A percentile compares a stretch with the other conserved stretches of the same genome.
These are phyloP conservation scores for Tenrec ecaudatus DNA, from an alignment of 2,113 vertebrate genomes.

Conservation along the genomic window DNA sequence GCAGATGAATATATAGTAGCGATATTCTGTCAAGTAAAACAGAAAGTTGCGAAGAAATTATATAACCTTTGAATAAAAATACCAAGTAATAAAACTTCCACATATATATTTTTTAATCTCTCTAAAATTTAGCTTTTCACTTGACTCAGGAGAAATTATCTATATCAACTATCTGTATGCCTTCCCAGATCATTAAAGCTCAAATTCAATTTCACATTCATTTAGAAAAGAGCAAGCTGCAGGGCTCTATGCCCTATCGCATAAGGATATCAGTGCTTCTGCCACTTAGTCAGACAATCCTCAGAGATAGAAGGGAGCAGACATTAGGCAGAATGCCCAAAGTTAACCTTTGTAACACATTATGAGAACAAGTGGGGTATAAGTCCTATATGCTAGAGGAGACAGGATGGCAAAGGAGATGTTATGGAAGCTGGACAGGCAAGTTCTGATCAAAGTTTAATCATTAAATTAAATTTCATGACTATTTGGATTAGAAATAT, in stretches of 20 bases:
- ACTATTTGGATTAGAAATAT: not conserved
- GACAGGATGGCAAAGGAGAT: slow-evolving; percentile 1
- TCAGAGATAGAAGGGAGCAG: not conserved
- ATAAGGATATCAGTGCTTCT: slow-evolving; percentile 43
- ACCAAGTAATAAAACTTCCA: not conserved
- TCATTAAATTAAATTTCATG: slow-evolving; percentile 4
- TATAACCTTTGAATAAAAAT: slow-evolving; percentile 27
- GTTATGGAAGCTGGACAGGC: not conserved
- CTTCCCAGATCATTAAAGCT: slow-evolving; percentile 36
- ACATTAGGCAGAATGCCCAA: slow-evolving; percentile 1
- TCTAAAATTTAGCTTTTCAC: not conserved
- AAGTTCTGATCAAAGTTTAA: not conserved
- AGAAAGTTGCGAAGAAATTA: not conserved
- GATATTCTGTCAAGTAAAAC: no score
- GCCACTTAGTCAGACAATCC: slow-evolving; percentile 17
- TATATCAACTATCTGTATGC: slow-evolving; percentile 16
- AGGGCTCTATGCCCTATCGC: not conserved
- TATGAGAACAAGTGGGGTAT: not conserved
- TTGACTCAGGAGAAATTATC: slow-evolving; percentile 36
- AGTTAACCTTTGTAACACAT: not conserved
- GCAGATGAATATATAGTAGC: no score
- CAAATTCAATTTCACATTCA: slow-evolving; percentile 54
- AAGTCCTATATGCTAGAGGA: not conserved
- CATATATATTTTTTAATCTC: not conserved
- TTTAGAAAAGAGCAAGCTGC: slow-evolving; percentile 40